phyloP scores from a whole-genome alignment of 1,140 invertebrate species.

The Heliconius hewitsoni region DNA sequence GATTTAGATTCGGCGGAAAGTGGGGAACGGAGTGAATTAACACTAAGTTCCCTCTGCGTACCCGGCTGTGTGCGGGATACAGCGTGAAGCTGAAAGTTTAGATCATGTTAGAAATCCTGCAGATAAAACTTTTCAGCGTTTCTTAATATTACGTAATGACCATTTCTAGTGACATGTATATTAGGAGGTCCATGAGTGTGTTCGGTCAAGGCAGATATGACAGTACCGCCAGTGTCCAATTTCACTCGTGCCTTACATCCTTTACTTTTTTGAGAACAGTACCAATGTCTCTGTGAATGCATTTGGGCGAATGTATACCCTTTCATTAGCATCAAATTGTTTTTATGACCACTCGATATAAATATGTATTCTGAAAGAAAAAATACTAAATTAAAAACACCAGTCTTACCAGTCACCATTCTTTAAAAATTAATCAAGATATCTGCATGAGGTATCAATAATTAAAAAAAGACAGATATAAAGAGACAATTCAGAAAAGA shows the following conservation, averaged over 20 bases:
- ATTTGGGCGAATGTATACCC: conserved; percentile 48
- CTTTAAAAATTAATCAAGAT: too few species aligned
- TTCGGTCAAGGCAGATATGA: neutral
- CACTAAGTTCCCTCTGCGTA: neutral
- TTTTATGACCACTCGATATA: conserved; percentile 41
- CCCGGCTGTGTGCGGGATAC: neutral
- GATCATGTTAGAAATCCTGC: too few species aligned
- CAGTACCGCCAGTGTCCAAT: conserved; percentile 19
- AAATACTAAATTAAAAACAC: neutral
- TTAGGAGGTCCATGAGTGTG: conserved; percentile 43
- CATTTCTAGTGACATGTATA: conserved; percentile 15
- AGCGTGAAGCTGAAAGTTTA: neutral
- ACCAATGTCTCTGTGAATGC: conserved; percentile 44
- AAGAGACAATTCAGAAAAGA: too few species aligned
- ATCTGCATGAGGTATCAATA: too few species aligned
- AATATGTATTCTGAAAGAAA: conserved; percentile 39
- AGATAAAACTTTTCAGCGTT: neutral
- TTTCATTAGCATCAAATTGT: conserved; percentile 42
- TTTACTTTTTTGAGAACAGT: conserved; percentile 48
- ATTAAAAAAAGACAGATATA: too few species aligned
- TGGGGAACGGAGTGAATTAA: too few species aligned
- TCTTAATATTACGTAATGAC: conserved; percentile 19
- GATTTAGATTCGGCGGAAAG: too few species aligned
- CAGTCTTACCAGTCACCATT: neutral
- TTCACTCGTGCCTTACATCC: conserved; percentile 50